Base-by-base conservation (phyloP, 2,888 invertebrate species). In the Leptopilina drosophilae region DNA sequence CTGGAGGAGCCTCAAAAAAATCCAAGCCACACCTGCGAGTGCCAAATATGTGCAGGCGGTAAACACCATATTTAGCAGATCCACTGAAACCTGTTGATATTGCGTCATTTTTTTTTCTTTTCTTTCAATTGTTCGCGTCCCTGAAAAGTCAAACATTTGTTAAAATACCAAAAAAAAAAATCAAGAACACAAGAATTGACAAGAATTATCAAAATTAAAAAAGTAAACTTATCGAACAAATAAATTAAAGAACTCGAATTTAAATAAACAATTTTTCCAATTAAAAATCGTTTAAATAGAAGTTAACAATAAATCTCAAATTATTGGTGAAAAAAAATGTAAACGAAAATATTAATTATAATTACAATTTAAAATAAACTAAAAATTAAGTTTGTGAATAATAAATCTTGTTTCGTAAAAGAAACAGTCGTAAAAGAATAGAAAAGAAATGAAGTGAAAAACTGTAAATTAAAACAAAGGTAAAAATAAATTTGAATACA, bases 81-180 rank as follows among this genome's bases (percentile, higher is more conserved):
- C 95, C 53, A 95, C 94, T 33, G 93, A 93, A 0, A 96, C 94
- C 93, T 95, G 94, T 90, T 95, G 95, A 82, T 93, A 91, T 88
- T 94, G 94, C 95, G 95, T 95, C 77, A 77, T 66, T 79, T 78
- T 15, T 76, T 78, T 62, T 84, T 82, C 77, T 76, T 79, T 64
- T 69, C 33, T 78, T 77, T 79, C 75, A 79, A 77, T 33, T n/a
- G 59, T n/a, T 8, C 14, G 8, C 15, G 15, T 69, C 62, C 77
- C 86, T 88, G 85, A 42, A 86, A 79, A 59, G 81, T 15, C 5
- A 62, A 62, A 62, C 6, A 62, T 8, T 20, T 20, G 9, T 62
- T 15, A 0, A 56, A 62, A 15, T 15, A 15, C 8, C 5, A 62
- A 20, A 62, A 62, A 15, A 20, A 20, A 20, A 1, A 20, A 20